phyloP scores from a whole-genome alignment of 2,113 vertebrate genomes.

The Todiramphus chloris region DNA sequence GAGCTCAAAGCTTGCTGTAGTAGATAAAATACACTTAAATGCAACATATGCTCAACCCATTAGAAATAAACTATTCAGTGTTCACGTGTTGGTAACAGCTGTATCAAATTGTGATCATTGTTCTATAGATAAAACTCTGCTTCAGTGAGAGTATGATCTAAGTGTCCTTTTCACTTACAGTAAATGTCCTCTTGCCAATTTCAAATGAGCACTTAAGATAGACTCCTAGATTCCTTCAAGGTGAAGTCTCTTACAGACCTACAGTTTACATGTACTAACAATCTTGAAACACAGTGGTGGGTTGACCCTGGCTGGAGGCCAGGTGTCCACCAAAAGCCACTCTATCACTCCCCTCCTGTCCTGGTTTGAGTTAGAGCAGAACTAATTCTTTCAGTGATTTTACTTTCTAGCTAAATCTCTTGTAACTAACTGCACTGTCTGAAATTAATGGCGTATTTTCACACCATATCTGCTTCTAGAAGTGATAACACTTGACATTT shows the following conservation, averaged over 20 bases:
- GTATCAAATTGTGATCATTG: not conserved
- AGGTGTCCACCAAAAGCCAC: not conserved
- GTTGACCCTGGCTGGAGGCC: not conserved
- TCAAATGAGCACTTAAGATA: not conserved
- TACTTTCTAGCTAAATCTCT: too few relatives aligned
- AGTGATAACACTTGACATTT: too few relatives aligned
- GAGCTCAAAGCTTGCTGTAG: not conserved
- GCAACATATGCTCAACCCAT: not conserved
- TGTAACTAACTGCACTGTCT: too few relatives aligned
- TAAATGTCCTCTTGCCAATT: not conserved
- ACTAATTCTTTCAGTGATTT: too few relatives aligned
- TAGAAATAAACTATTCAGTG: not conserved
- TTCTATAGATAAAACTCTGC: not conserved
- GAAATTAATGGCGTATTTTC: too few relatives aligned
- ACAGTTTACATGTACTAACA: not conserved
- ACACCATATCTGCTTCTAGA: too few relatives aligned
- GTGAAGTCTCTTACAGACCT: not conserved
- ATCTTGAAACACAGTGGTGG: not conserved
- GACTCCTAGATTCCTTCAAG: not conserved
- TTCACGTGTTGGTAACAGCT: not conserved
- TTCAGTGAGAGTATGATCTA: not conserved
- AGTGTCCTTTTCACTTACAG: not conserved
- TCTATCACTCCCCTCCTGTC: not conserved
- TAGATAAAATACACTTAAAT: not conserved
- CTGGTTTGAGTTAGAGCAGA: too few relatives aligned